phyloP scores from a whole-genome alignment of 35 echinoderm and acorn worm genomes.

The Antedon bifida region DNA sequence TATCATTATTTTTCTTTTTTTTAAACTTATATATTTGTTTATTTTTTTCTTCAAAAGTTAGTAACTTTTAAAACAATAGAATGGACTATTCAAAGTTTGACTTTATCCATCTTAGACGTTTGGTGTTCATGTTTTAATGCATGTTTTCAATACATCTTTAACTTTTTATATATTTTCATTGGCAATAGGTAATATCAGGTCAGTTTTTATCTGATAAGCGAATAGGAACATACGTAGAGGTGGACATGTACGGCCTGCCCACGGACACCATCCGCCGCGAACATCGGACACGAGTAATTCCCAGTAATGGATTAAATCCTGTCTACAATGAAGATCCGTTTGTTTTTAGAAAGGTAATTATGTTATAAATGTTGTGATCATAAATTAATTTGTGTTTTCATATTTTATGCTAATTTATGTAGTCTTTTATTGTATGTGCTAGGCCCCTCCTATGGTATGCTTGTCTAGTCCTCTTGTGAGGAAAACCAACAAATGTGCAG shows the following conservation, averaged over 20 bases:
- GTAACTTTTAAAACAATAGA: no score
- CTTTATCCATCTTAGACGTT: no score
- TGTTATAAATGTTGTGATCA: no score
- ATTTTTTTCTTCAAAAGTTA: no score
- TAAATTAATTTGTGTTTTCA: background rate
- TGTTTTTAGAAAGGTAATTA: constrained; percentile 93
- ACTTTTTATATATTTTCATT: background rate
- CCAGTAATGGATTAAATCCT: constrained; percentile 91
- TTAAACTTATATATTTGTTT: no score
- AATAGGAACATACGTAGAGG: constrained; percentile 89
- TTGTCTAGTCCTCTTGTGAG: background rate
- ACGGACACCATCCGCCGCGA: constrained; percentile 92
- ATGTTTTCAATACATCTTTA: no score
- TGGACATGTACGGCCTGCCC: constrained; percentile 97
- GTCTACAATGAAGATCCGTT: constrained; percentile 95
- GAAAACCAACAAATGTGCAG: background rate
- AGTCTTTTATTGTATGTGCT: background rate
- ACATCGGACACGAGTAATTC: constrained; percentile 79
- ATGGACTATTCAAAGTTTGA: no score
- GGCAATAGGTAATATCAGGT: constrained; percentile 71
- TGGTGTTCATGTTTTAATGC: no score
- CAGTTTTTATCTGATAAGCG: constrained; percentile 97
- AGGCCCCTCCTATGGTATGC: background rate
- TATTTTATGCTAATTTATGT: background rate
- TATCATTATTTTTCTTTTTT: no score